Base-by-base conservation (phyloP, 2,888 invertebrate genomes). In the Actias luna region DNA sequence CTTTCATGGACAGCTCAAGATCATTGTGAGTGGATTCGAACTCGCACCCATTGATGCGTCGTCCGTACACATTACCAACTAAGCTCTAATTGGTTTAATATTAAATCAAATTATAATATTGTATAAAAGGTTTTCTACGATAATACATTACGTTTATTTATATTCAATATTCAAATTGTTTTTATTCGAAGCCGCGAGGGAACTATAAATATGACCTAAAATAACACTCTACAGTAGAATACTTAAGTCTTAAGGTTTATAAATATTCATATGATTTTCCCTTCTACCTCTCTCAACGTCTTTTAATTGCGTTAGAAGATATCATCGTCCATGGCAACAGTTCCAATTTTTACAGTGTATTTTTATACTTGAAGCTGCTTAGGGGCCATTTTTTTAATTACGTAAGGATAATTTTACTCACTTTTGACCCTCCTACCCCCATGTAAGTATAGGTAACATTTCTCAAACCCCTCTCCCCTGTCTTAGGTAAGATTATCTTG, bases 191-290 rank as follows among this genome's bases (percentile, higher is more conserved):
- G 25, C 22, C 14, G 10, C 25, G 12, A 52, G 50, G 50, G 14
- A 27, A 52, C 50, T 52, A 27, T 60, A 61, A 61, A 67, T 50
- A 67, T 64, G 63, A 33, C 64, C 63, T 59, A 16, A 59, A 59
- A 64, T 62, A 64, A 65, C 27, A 27, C 4, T 67, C 64, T 61
- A 68, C 65, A 66, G 63, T 58, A 27, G 62, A 59, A 62, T 60
- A 61, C 64, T 64, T 64, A 64, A 16, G 58, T 60, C 64, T 64
- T 64, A 64, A 16, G 58, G 18, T 27, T 61, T 29, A 66, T 68
- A 65, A 69, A 69, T 73, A 68, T 69, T 67, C 67, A 69, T 66
- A 61, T 39, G 16, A 59, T 36, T 58, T 62, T 46, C 27, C 60
- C 55, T 64, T 10, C 58, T 60, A 58, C 58, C 36, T 64, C 63